Base-by-base conservation (phyloP, 2,888 invertebrate species). In the Creontiades dilutus region DNA sequence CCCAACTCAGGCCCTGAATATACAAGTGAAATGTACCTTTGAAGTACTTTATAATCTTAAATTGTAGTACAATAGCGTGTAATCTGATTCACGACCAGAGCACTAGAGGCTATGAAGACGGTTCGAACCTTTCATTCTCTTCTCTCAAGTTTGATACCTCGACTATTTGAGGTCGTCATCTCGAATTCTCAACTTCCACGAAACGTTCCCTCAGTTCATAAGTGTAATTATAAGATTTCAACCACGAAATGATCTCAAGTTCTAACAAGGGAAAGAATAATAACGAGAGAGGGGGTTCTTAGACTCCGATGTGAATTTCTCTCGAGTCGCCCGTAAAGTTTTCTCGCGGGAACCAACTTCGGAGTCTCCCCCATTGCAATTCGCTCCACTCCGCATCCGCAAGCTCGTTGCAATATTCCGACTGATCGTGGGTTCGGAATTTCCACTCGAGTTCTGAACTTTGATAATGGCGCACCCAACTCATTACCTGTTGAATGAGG, bases 381-480 rank as follows among this genome's bases (percentile, higher is more conserved):
- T 80, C 7, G 37, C 47, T 80, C 46, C 46, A 37, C 19, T 80
- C 37, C 14, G 80, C 11, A 23, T 23, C 12, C 61, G 61, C 61
- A n/a, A 9, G 16, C 16, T 61, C 61, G 19, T 61, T 1, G 52
- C 12, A 37, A n/a, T 61, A 91, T 92, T 19, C 9, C 19, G 3
- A n/a, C 61, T 61, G 61, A n/a, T 61, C 3, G 19, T 13, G 68
- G 12, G 68, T 23, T 19, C 9, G 9, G 23, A 68, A 23, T 68
- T 23, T 7, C 4, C 12, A 4, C 23, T 23, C 11, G 23, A 23
- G 68, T 68, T 23, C 23, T 68, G 7, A 23, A 68, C 23, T 68
- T 68, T 7, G 11, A 27, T 23, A 68, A 68, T 19, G 13, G 19
- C 23, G 0, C 2, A 68, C 23, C 11, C 23, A 68, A 4, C 19